These are phyloP conservation scores for Poecile atricapillus DNA, from an alignment of 2,113 vertebrate species.

Conservation along the genomic window DNA sequence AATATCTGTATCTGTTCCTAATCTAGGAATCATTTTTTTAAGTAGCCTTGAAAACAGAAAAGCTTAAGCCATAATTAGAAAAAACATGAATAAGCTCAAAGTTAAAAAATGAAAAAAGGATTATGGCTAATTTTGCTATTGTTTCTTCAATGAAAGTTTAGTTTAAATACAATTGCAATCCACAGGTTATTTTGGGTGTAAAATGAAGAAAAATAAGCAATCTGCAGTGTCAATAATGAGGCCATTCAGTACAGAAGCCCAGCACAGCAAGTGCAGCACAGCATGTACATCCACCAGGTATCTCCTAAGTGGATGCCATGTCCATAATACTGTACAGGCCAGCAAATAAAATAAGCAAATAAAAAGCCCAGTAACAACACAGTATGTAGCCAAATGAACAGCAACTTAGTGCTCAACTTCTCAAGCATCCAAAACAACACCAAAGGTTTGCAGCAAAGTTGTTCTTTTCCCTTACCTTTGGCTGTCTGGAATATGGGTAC, in stretches of 20 bases:
- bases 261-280: constrained; percentile 19
- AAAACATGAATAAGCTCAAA: neutral
- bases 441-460: constrained; percentile 20
- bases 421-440: constrained; percentile 36
- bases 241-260: neutral
- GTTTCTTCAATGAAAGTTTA: neutral
- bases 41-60: neutral
- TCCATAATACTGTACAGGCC: neutral
- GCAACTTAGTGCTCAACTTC: neutral
- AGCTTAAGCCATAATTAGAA: neutral
- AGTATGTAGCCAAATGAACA: constrained; percentile 26
- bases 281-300: neutral
- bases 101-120: neutral
- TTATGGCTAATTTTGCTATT: neutral
- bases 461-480: constrained; percentile 50
- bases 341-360: constrained; percentile 39
- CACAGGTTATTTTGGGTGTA: neutral
- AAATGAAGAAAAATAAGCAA: neutral
- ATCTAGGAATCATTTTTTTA: neutral
- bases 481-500: constrained; percentile 20
- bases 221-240: neutral
- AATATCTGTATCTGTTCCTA: neutral
- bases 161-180: neutral
- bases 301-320: neutral
- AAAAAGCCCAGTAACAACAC: neutral